phyloP scores from a whole-genome alignment of 2,797 vertebrate genomes.

The Amblyraja radiata region DNA sequence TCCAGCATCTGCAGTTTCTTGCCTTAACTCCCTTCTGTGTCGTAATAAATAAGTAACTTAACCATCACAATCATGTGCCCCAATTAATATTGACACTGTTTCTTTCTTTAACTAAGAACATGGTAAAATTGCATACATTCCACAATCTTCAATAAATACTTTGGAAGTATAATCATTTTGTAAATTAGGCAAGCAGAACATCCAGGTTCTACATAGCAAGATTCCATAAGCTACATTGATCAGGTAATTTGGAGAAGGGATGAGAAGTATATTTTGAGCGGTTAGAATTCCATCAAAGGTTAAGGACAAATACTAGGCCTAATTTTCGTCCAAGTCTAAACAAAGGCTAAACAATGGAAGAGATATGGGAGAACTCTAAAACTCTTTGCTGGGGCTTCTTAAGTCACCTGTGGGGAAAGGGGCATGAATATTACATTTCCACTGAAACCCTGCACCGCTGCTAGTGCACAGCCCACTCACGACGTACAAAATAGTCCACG shows the following conservation, averaged over 20 bases:
- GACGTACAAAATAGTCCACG: background rate
- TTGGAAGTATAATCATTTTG: background rate
- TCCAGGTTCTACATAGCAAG: background rate
- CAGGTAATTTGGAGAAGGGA: background rate
- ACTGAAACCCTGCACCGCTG: background rate
- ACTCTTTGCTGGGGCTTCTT: background rate
- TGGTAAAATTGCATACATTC: background rate
- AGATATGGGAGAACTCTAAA: background rate
- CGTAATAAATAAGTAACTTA: no score
- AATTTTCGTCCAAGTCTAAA: background rate
- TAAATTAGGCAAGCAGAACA: background rate
- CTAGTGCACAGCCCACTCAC: background rate
- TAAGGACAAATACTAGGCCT: background rate
- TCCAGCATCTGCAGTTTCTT: no score
- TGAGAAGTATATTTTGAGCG: background rate
- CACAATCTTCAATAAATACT: background rate
- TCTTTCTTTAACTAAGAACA: background rate
- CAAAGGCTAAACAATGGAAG: background rate
- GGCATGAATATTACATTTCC: background rate
- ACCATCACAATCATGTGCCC: no score
- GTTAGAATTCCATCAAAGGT: background rate
- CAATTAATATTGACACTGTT: background rate
- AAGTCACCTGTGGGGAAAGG: background rate
- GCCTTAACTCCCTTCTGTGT: no score
- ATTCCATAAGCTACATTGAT: background rate